Conservation (phyloP, 2,113 vertebrate species). For the Condylura cristata region DNA sequence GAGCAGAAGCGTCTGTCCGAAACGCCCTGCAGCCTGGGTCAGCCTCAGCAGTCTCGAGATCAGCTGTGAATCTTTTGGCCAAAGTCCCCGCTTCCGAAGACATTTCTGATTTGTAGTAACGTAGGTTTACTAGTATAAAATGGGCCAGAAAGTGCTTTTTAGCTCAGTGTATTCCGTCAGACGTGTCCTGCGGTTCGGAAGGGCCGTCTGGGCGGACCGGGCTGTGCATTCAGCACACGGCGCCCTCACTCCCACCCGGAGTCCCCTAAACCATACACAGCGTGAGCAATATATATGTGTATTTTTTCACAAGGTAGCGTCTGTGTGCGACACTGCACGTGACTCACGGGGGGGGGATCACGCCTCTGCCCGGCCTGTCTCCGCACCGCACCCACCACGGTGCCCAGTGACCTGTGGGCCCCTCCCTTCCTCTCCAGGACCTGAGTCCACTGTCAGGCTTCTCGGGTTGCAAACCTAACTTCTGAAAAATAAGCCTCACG, state of each 20-base stretch:
- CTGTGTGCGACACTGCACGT: too few species aligned
- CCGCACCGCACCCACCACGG: background rate
- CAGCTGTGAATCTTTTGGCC: background rate
- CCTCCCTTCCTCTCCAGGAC: background rate
- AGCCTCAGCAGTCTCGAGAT: background rate
- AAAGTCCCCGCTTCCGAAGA: background rate
- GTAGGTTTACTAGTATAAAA: background rate
- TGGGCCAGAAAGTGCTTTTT: background rate
- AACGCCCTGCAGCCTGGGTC: background rate
- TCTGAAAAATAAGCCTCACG: background rate
- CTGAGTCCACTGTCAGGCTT: too few species aligned
- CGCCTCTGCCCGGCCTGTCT: background rate
- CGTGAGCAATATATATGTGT: too few species aligned
- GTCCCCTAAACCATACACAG: too few species aligned
- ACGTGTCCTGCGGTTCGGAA: too few species aligned
- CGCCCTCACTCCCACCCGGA: too few species aligned
- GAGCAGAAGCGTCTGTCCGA: background rate
- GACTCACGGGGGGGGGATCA: too few species aligned
- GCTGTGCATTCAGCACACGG: too few species aligned
- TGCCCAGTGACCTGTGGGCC: background rate
- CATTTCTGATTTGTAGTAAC: background rate
- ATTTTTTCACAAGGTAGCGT: too few species aligned
- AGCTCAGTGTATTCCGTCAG: background rate
- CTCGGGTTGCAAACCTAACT: background rate
- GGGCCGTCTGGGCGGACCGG: too few species aligned